A percentile compares a stretch with the other conserved stretches of the same genome.
Evolutionary conservation across 1,140 invertebrate genomes (phyloP).

Genomic region (Stenopsyche tienmushanensis): DNA sequence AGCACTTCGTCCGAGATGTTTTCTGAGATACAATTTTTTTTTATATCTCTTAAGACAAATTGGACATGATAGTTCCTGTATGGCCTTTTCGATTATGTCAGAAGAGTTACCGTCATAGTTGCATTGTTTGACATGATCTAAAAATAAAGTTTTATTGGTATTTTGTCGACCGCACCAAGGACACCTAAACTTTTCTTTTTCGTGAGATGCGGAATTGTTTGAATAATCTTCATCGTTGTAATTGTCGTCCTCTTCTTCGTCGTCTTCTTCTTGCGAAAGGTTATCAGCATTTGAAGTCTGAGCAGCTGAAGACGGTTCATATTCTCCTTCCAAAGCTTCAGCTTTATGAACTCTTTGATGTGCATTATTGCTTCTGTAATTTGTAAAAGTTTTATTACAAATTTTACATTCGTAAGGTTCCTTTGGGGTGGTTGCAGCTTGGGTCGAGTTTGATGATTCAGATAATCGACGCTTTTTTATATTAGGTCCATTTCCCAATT

Average conservation of each 20-base stretch:
- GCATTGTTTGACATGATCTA: constrained; percentile 7
- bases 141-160: constrained; percentile 1
- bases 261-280: constrained; percentile 3
- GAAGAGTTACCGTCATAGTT: not conserved
- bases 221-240: not conserved
- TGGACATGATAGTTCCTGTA: constrained; percentile 16
- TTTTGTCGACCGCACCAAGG: constrained; percentile 50
- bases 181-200: constrained; percentile 43
- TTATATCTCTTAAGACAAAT: constrained; percentile 33
- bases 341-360: constrained; percentile 36
- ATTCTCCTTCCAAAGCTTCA: constrained; percentile 3
- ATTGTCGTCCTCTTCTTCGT: not conserved
- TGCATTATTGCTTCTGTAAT: constrained; percentile 40
- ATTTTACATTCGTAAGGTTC: constrained; percentile 45
- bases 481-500: not conserved
- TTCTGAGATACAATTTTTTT: constrained; percentile 26
- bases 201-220: not conserved
- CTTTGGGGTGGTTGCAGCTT: constrained; percentile 45
- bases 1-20: constrained; percentile 26
- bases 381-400: constrained; percentile 47
- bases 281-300: no score
- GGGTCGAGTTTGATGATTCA: constrained; percentile 34
- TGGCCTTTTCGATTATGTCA: not conserved
- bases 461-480: constrained; percentile 22
- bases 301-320: constrained; percentile 5